Base-by-base conservation (phyloP, 1,140 invertebrate genomes). In the Macrobrachium rosenbergii region DNA sequence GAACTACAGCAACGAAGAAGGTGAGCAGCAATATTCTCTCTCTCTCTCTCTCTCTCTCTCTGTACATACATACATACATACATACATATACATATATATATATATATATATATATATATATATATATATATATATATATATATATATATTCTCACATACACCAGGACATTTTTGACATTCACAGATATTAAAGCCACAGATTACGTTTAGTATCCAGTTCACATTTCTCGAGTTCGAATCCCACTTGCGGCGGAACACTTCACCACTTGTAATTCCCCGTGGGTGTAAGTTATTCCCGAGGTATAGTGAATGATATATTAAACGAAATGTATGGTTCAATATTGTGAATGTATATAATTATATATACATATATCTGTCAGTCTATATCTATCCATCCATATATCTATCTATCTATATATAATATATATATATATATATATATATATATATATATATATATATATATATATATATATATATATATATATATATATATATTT, bases 1-100 rank as follows among this genome's bases (percentile, higher is more conserved):
- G 72, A 95, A 95, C 91, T 98, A 98, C 92, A 95, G 97, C 91
- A 96, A 98, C 93, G 96, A 96, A 90, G 94, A 94, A 92, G 96
- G 95, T 95, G 90, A 52, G n/a, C 12, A n/a, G n/a, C n/a, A n/a
- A n/a, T n/a, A n/a, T n/a, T 37, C 28, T 37, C 28, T 37, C 28
- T 37, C 28, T 37, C 28, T 37, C 28, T 37, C 28, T 37, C 28
- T 37, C 28, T 37, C 28, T 37, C 28, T 77, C 14, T 77, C 12
- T 77, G 19, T 77, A 28, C 45, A 77, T 77, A 28, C 45, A 77
- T 77, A 77, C 45, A 77, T 77, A 77, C 45, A 77, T 77, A 77
- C 45, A 77, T 77, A 77, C 45, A 77, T 77, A 43, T 77, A 77
- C 45, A 77, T 77, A 77, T 77, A 77, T 77, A 77, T 77, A 77